Conservation (phyloP, 2,888 invertebrate genomes). For the Drosophila atroscutellata region DNA sequence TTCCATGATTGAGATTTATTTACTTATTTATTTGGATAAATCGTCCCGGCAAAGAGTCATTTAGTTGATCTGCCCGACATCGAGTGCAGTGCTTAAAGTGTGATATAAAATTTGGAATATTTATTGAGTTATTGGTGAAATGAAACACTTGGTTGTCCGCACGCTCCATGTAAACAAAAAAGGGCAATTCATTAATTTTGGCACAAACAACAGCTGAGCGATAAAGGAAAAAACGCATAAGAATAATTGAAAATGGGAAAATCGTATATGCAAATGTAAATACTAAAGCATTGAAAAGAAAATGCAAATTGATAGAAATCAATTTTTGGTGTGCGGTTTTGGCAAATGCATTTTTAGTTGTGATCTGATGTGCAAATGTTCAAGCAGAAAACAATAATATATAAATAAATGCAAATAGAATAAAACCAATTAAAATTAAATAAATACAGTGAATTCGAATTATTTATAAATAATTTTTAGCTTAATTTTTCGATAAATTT, state of each 20-base stretch:
- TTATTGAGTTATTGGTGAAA: conserved; percentile 16
- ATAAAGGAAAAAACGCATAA: conserved; percentile 8
- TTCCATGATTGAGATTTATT: conserved; percentile 28
- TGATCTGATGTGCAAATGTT: conserved; percentile 1
- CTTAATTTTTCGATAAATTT: neutral
- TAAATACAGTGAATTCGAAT: neutral
- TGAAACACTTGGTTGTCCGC: conserved; percentile 22
- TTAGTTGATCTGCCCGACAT: neutral
- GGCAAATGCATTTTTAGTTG: conserved; percentile 1
- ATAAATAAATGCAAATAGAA: neutral
- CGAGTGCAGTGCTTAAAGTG: neutral
- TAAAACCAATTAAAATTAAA: neutral
- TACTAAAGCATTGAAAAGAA: neutral
- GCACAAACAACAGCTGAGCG: conserved; percentile 32
- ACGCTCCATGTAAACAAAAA: conserved; percentile 46
- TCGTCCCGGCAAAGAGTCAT: neutral
- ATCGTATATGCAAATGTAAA: conserved; percentile 1
- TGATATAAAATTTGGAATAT: conserved; percentile 8
- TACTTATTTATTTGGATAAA: neutral
- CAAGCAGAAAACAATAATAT: no score
- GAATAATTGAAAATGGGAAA: conserved; percentile 13
- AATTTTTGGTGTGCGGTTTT: neutral
- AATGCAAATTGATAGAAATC: neutral
- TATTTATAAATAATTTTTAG: neutral
- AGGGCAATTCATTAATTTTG: conserved; percentile 18